Evolutionary conservation across 2,113 vertebrate genomes (phyloP).

Genomic region (cattle (Bos taurus)): ARS-UCD2.0 NC_037335.1:104781501-104782000

Average conservation of each 20-base stretch:
- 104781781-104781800: not conserved
- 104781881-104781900: not conserved
- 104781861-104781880: not conserved
- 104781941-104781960: not conserved
- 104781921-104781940: not conserved
- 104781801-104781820: not conserved
- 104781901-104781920: not conserved
- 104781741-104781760: not conserved
- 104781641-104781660: not conserved
- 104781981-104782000: not conserved
- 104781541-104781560: not conserved
- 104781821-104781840: not conserved
- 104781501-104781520: not conserved
- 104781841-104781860: not conserved
- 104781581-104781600: not conserved
- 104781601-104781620: not conserved
- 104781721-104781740: not conserved
- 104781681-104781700: not conserved
- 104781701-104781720: not conserved
- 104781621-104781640: not conserved
- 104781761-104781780: not conserved
- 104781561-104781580: not conserved
- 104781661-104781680: not conserved
- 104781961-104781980: not conserved
- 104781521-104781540: not conserved